Evolutionary conservation across 1,140 invertebrate species (phyloP).

Genomic region (Dryas iulia): DNA sequence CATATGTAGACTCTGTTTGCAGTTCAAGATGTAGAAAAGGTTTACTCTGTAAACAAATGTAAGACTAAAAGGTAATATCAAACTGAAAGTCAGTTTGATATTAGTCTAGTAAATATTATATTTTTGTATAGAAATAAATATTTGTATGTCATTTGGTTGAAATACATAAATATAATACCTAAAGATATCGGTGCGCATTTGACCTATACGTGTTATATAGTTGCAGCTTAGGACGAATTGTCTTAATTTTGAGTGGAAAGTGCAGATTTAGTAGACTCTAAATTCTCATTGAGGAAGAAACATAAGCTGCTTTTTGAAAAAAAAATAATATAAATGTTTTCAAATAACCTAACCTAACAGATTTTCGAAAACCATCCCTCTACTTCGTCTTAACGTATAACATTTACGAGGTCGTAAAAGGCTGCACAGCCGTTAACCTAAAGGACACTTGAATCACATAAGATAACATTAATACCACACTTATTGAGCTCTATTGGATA

Average conservation of each 20-base stretch:
- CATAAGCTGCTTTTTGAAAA: too few relatives aligned
- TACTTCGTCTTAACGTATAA: conserved; percentile 16
- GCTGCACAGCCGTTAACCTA: conserved; percentile 20
- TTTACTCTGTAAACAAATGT: neutral
- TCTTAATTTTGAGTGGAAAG: too few relatives aligned
- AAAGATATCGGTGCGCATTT: too few relatives aligned
- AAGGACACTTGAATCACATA: conserved; percentile 23
- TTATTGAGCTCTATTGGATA: conserved; percentile 22
- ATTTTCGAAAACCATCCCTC: neutral
- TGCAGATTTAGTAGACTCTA: too few relatives aligned
- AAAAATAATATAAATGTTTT: too few relatives aligned
- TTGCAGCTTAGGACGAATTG: too few relatives aligned
- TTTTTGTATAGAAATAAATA: neutral
- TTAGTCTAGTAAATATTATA: neutral
- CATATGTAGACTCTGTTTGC: neutral
- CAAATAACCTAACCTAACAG: too few relatives aligned
- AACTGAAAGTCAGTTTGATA: too few relatives aligned
- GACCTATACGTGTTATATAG: too few relatives aligned
- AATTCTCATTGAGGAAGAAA: too few relatives aligned
- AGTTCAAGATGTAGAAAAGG: neutral
- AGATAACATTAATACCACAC: conserved; percentile 27
- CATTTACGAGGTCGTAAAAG: conserved; percentile 28
- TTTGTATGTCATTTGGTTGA: neutral
- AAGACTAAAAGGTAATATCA: neutral
- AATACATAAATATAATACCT: too few relatives aligned